These are phyloP conservation scores for Erannis defoliaria DNA, from an alignment of 2,888 invertebrate genomes.

Conservation along the genomic window DNA sequence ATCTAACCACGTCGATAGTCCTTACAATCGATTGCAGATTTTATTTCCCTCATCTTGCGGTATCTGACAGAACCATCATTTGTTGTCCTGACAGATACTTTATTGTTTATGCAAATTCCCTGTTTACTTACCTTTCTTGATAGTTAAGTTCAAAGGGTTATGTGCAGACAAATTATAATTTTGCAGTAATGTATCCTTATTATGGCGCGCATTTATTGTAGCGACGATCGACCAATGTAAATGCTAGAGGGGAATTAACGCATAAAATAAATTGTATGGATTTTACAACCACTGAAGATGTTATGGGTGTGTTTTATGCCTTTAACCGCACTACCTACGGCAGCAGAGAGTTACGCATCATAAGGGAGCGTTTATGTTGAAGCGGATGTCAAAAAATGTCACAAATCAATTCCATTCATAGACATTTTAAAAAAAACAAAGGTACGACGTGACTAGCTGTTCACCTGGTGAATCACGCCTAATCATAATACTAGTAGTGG, in stretches of 20 bases:
- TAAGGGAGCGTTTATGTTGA: no score
- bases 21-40: conserved; percentile 15
- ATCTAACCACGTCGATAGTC: neutral
- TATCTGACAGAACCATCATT: conserved; percentile 17
- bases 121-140: conserved; percentile 39
- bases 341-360: no score
- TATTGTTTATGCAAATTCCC: conserved; percentile 51
- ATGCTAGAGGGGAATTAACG: neutral
- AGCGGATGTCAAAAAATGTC: no score
- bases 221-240: neutral
- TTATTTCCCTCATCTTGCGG: conserved; percentile 19
- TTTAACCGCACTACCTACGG: neutral
- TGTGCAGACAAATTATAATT: conserved; percentile 41
- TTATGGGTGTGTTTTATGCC: neutral
- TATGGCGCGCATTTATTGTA: conserved; percentile 22
- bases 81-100: conserved; percentile 43
- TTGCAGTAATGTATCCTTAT: conserved; percentile 18
- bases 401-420: no score
- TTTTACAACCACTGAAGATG: neutral
- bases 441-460: no score
- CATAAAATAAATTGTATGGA: neutral
- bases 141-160: conserved; percentile 54
- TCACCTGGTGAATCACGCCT: no score
- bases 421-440: no score
- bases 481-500: no score